Evolutionary conservation across 2,113 vertebrate genomes (phyloP), one percentile per base, ranked within the genome.

Genomic region (Accipiter virgatus): DNA sequence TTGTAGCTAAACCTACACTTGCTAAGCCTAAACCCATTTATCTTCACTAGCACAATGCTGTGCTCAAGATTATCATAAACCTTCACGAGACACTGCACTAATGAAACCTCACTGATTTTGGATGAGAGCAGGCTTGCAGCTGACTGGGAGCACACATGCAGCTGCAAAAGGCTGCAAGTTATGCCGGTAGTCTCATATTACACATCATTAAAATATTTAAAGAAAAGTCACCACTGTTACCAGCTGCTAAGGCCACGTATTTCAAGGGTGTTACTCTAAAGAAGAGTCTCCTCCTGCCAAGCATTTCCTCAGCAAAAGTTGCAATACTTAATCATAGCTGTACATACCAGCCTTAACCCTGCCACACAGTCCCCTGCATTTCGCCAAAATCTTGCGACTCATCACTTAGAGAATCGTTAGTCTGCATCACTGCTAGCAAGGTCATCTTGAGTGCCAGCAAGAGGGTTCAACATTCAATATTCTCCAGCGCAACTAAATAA

Each of bases 41-140:
- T 32, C 14, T 32, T 42, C 61, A 38, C 11, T 13, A 47, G 19
- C 1, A 0, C 1, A 0, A 52, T 6, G 62, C 40, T 38, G 47
- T 0, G 0, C 45, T 79, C 3, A 0, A 16, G 22, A 13, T 12
- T 9, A 42, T 8, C 23, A 18, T 5, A 38, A 43, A 29, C 34
- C 40, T 21, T 61, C 70, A 34, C 0, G 0, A 66, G 61, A 40
- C 23, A 25, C 25, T 81, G 48, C 50, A 7, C 10, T 21, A 62
- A 9, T 0, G 8, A 82, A 73, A 73, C 16, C 38, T 65, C 48
- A 31, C 31, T 18, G 59, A 53, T 68, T 78, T 17, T 5, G 53
- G n/a, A 13, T 13, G 42, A 59, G 4, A 58, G 31, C 27, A 62
- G 21, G n/a, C 12, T 48, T 56, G 36, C 29, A 17, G 43, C 26